Evolutionary conservation across 2,888 invertebrate species (phyloP).

Genomic region (Mythimna loreyi): DNA sequence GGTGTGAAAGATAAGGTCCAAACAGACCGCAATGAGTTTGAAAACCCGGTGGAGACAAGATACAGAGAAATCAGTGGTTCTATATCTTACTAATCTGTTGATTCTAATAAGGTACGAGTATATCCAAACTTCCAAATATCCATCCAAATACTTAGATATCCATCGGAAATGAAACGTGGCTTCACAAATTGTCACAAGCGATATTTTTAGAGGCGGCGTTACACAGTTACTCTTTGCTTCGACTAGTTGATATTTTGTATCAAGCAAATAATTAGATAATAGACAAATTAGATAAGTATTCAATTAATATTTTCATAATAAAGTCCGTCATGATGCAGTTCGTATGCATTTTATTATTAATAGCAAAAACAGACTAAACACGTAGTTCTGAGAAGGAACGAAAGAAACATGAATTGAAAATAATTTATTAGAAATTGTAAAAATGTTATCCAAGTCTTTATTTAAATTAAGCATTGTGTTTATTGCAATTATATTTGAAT

Average conservation of each 20-base stretch:
- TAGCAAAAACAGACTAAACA: slow-evolving; percentile 13
- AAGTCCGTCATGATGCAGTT: slow-evolving; percentile 44
- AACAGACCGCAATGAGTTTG: neutral
- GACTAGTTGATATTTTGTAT: slow-evolving; percentile 59
- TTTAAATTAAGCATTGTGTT: slow-evolving; percentile 33
- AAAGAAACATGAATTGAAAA: neutral
- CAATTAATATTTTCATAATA: slow-evolving; percentile 63
- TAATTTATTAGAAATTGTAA: slow-evolving; percentile 10
- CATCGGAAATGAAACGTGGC: neutral
- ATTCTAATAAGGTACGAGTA: neutral
- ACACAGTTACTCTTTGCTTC: slow-evolving; percentile 37
- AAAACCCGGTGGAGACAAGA: neutral
- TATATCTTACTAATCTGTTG: neutral
- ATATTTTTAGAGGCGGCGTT: neutral
- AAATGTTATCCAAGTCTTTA: slow-evolving; percentile 7
- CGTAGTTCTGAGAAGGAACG: slow-evolving; percentile 26
- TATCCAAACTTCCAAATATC: slow-evolving; percentile 9
- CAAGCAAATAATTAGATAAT: slow-evolving; percentile 68
- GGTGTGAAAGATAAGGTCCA: neutral
- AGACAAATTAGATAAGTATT: slow-evolving; percentile 56
- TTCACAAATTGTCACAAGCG: neutral
- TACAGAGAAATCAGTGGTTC: neutral
- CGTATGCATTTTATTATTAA: slow-evolving; percentile 22
- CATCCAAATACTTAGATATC: slow-evolving; percentile 11
- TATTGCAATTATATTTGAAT: slow-evolving; percentile 19